Evolutionary conservation across 1,140 invertebrate species (phyloP).

Genomic region (Vanessa atalanta): DNA sequence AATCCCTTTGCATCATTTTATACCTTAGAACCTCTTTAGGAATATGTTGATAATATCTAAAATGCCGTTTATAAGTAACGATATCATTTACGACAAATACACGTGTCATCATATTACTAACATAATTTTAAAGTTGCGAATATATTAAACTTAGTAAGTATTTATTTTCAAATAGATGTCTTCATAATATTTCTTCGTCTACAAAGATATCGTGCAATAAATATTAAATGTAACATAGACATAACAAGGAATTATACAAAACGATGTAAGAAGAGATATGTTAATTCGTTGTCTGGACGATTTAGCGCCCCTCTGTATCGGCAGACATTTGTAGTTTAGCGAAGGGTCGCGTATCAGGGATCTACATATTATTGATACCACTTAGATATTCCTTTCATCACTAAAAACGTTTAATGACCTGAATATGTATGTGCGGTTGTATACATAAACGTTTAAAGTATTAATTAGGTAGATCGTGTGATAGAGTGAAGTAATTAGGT

Average conservation of each 20-base stretch:
- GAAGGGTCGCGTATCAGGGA: slow-evolving; percentile 59
- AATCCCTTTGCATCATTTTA: too few relatives aligned
- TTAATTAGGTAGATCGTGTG: slow-evolving; percentile 36
- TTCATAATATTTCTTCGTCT: background rate
- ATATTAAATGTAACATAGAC: slow-evolving; percentile 22
- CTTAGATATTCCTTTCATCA: slow-evolving; percentile 61
- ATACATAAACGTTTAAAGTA: slow-evolving; percentile 43
- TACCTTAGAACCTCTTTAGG: too few relatives aligned
- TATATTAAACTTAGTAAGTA: background rate
- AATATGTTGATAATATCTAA: too few relatives aligned
- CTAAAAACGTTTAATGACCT: slow-evolving; percentile 54
- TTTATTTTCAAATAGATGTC: background rate
- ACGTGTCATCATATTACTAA: too few relatives aligned
- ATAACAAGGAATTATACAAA: slow-evolving; percentile 65
- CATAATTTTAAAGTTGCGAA: too few relatives aligned
- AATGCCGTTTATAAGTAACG: too few relatives aligned
- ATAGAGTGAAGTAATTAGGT: slow-evolving; percentile 34
- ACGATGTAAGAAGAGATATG: slow-evolving; percentile 68
- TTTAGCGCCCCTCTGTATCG: slow-evolving; percentile 69
- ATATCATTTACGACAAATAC: too few relatives aligned
- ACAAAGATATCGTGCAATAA: slow-evolving; percentile 1
- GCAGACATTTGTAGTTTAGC: slow-evolving; percentile 59
- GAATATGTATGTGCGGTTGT: slow-evolving; percentile 42
- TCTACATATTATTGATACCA: slow-evolving; percentile 60
- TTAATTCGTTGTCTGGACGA: slow-evolving; percentile 68